Evolutionary conservation across 2,888 invertebrate species (phyloP).

Genomic region (Apoda limacodes): DNA sequence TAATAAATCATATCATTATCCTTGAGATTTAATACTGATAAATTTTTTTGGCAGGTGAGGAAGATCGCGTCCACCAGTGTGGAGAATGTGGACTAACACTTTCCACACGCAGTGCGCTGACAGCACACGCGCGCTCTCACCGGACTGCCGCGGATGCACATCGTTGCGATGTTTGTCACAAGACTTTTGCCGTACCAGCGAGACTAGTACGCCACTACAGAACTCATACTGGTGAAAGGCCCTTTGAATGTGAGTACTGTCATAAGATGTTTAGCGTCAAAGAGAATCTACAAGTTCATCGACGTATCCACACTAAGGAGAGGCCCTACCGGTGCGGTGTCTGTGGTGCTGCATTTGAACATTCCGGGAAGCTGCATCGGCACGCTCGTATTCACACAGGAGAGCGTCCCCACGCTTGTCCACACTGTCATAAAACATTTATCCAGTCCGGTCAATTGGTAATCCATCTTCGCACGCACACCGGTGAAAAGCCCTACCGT

Average conservation of each 20-base stretch:
- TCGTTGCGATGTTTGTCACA: constrained; percentile 89
- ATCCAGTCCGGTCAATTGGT: constrained; percentile 93
- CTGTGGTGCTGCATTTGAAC: constrained; percentile 90
- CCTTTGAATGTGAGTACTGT: constrained; percentile 92
- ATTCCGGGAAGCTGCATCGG: constrained; percentile 89
- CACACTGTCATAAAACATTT: constrained; percentile 89
- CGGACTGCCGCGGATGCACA: constrained; percentile 76
- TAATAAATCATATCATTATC: no score
- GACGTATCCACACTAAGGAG: constrained; percentile 91
- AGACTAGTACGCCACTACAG: constrained; percentile 86
- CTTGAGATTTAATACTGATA: no score
- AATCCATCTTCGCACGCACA: constrained; percentile 91
- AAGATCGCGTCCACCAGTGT: constrained; percentile 68
- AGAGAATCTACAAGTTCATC: constrained; percentile 91
- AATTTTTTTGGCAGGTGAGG: constrained; percentile 64
- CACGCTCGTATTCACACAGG: constrained; percentile 94
- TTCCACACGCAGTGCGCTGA: constrained; percentile 80
- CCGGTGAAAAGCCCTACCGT: constrained; percentile 87
- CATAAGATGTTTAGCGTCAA: constrained; percentile 93
- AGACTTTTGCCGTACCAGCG: constrained; percentile 92
- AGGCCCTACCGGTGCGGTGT: constrained; percentile 91
- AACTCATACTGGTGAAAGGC: constrained; percentile 91
- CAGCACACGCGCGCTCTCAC: constrained; percentile 73
- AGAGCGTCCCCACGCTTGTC: constrained; percentile 90
- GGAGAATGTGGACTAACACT: constrained; percentile 80